These are phyloP conservation scores for Anastrepha ludens DNA, from an alignment of 1,140 invertebrate species.

Conservation along the genomic window DNA sequence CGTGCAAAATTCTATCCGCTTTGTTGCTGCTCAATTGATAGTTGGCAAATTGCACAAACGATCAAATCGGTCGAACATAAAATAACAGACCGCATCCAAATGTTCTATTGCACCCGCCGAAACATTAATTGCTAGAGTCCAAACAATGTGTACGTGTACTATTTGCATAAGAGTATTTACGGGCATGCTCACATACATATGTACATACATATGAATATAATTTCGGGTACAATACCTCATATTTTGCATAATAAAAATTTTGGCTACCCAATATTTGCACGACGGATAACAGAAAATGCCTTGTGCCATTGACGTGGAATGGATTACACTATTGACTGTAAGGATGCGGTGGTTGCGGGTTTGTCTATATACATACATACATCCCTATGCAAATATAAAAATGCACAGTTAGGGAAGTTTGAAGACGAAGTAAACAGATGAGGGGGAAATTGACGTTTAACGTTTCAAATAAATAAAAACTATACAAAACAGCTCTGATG, in stretches of 20 bases:
- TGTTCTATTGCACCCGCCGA: background rate
- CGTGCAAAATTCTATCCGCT: constrained; percentile 17
- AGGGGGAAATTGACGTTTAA: background rate
- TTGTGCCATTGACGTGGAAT: background rate
- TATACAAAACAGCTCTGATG: too few relatives aligned
- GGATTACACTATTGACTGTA: constrained; percentile 27
- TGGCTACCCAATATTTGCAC: background rate
- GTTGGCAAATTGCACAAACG: constrained; percentile 44
- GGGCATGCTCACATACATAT: background rate
- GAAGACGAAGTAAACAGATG: background rate
- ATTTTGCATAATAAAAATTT: constrained; percentile 52
- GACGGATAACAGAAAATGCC: constrained; percentile 6
- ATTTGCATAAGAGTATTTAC: constrained; percentile 41
- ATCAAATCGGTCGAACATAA: constrained; percentile 34
- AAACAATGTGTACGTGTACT: background rate
- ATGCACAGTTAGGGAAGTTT: background rate
- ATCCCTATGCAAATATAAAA: background rate
- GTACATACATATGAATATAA: background rate
- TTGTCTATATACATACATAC: background rate
- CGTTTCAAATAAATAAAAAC: background rate
- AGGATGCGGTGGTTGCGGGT: constrained; percentile 8
- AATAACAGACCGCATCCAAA: constrained; percentile 12
- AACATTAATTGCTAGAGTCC: constrained; percentile 27
- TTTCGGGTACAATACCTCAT: constrained; percentile 34
- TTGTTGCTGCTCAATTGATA: constrained; percentile 48